A percentile compares a stretch with the other conserved stretches of the same genome.
Conservation (phyloP, 1,140 invertebrate species). For the Cylas formicarius region DNA sequence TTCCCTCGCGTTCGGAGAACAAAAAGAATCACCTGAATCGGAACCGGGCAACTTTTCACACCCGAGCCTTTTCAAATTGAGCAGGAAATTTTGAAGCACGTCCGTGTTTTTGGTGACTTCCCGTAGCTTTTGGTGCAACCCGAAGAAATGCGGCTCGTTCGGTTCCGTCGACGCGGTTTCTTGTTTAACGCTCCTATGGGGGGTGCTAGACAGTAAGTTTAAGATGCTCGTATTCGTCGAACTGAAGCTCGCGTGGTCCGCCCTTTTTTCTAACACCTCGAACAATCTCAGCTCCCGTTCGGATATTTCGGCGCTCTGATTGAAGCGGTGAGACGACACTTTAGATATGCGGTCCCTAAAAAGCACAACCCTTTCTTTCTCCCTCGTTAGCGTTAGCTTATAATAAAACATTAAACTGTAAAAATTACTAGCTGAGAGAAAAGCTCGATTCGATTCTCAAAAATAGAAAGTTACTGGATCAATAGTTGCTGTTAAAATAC, state of each 20-base stretch:
- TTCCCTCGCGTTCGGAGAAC: background rate
- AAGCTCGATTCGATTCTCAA: too few relatives aligned
- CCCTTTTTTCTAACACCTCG: conserved; percentile 63
- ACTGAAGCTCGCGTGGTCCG: conserved; percentile 61
- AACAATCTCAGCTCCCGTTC: conserved; percentile 50
- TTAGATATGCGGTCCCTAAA: conserved; percentile 5
- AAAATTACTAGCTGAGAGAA: too few relatives aligned
- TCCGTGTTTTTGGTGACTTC: conserved; percentile 17
- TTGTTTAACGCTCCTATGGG: conserved; percentile 24
- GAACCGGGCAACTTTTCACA: background rate
- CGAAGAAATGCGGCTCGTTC: too few relatives aligned
- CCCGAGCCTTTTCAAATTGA: conserved; percentile 11
- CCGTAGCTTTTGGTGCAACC: conserved; percentile 11
- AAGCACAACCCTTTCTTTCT: too few relatives aligned
- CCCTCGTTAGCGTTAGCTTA: too few relatives aligned
- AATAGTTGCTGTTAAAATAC: too few relatives aligned
- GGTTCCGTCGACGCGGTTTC: background rate
- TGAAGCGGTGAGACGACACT: background rate
- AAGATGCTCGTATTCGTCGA: conserved; percentile 51
- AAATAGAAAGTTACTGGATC: too few relatives aligned
- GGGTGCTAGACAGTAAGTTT: conserved; percentile 35
- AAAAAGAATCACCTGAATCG: background rate
- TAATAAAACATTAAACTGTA: too few relatives aligned
- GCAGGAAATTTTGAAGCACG: conserved; percentile 19
- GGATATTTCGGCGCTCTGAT: conserved; percentile 6